These are phyloP conservation scores for Ips typographus DNA, from an alignment of 1,140 invertebrate genomes.

Conservation along the genomic window DNA sequence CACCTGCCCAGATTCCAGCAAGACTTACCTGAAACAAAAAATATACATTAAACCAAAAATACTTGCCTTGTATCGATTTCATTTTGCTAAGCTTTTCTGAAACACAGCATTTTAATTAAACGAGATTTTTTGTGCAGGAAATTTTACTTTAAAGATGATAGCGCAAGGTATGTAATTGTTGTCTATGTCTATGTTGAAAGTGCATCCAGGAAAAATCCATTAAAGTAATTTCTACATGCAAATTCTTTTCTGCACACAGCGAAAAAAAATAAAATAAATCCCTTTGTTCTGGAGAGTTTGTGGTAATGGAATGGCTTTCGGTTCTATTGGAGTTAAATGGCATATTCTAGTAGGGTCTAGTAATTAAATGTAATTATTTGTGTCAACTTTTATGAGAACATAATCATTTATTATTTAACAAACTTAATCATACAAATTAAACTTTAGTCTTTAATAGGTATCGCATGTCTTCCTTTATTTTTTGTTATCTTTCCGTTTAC, in stretches of 20 bases:
- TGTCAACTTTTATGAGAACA: no score
- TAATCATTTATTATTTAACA: no score
- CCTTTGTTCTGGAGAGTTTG: constrained; percentile 20
- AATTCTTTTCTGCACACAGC: constrained; percentile 15
- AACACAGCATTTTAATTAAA: constrained; percentile 30
- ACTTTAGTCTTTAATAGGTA: no score
- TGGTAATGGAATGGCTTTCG: constrained; percentile 7
- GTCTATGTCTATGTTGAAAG: constrained; percentile 33
- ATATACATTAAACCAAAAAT: constrained; percentile 3
- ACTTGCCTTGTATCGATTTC: background rate
- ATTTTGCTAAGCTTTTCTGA: constrained; percentile 2
- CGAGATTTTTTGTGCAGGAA: constrained; percentile 20
- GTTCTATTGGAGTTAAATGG: background rate
- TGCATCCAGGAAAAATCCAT: constrained; percentile 34
- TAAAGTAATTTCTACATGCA: constrained; percentile 30
- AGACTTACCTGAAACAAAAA: constrained; percentile 7
- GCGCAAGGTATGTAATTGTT: constrained; percentile 22
- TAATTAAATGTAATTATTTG: no score
- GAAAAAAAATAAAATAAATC: constrained; percentile 19
- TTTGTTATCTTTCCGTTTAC: no score
- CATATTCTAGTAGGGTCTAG: no score
- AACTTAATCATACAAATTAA: no score
- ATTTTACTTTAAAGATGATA: constrained; percentile 24
- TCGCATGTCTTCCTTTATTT: no score
- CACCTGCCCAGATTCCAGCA: constrained; percentile 1